phyloP scores from a whole-genome alignment of 1,140 invertebrate species.

The Drosophila pachea region DNA sequence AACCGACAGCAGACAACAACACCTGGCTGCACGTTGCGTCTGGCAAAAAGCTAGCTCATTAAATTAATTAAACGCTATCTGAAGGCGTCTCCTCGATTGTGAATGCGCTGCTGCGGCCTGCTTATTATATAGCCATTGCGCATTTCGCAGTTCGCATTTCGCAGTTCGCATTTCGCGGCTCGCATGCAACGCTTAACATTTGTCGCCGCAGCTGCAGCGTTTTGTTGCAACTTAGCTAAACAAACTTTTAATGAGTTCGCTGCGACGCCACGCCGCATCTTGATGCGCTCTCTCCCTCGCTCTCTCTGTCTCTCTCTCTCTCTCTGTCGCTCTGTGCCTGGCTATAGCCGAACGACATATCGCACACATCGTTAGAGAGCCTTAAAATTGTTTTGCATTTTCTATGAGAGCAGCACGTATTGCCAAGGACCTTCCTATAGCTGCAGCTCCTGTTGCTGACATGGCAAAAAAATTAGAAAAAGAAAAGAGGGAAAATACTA shows the following conservation, averaged over 20 bases:
- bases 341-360: slow-evolving; percentile 19
- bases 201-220: slow-evolving; percentile 40
- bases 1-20: slow-evolving; percentile 27
- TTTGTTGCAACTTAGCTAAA: slow-evolving; percentile 55
- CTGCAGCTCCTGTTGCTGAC: slow-evolving; percentile 46
- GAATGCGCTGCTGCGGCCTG: slow-evolving; percentile 20
- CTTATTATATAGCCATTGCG: slow-evolving; percentile 46
- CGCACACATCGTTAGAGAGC: slow-evolving; percentile 56
- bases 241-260: slow-evolving; percentile 74
- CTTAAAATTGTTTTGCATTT: slow-evolving; percentile 66
- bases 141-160: slow-evolving; percentile 1
- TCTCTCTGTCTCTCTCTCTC: background rate
- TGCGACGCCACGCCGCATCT: slow-evolving; percentile 40
- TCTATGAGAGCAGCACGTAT: slow-evolving; percentile 33
- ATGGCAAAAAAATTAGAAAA: slow-evolving; percentile 13
- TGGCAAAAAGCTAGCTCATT: slow-evolving; percentile 56
- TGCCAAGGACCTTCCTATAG: slow-evolving; percentile 24
- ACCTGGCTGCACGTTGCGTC: slow-evolving; percentile 14
- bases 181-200: slow-evolving; percentile 44
- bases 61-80: slow-evolving; percentile 69
- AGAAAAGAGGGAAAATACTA: background rate
- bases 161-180: background rate
- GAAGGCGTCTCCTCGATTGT: background rate
- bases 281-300: background rate
- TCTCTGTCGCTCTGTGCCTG: background rate